These are phyloP conservation scores for Carollia perspicillata DNA, from an alignment of 2,113 vertebrate species.

Conservation along the genomic window DNA sequence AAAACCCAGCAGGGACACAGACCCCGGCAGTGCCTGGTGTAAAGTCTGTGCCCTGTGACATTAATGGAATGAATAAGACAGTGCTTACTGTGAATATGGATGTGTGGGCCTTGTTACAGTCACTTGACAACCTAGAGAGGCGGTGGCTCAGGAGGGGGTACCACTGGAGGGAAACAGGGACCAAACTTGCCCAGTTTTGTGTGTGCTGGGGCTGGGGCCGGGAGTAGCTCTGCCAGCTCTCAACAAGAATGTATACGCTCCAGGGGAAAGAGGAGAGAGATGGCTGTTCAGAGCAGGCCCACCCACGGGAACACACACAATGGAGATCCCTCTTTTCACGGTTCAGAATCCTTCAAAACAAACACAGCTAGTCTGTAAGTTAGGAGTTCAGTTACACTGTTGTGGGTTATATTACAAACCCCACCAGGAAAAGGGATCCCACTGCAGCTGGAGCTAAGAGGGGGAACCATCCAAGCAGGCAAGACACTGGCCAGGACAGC, in stretches of 20 bases:
- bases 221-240: background rate
- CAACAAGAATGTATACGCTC: background rate
- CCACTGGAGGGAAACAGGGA: background rate
- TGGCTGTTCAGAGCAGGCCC: background rate
- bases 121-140: background rate
- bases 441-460: background rate
- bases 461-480: background rate
- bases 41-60: background rate
- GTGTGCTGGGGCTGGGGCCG: background rate
- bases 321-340: background rate
- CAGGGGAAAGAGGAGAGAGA: background rate
- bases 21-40: fast-evolving
- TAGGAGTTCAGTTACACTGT: background rate
- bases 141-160: background rate
- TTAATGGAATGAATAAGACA: background rate
- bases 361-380: background rate
- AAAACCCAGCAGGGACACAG: background rate
- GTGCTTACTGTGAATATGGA: background rate
- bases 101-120: background rate
- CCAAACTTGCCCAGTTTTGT: background rate
- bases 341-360: conserved; percentile 21
- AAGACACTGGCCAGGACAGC: background rate
- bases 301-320: background rate
- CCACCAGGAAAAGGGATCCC: background rate
- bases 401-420: conserved; percentile 1